Base-by-base conservation (phyloP, 1,140 invertebrate species). In the Paraescarpia echinospica region DNA sequence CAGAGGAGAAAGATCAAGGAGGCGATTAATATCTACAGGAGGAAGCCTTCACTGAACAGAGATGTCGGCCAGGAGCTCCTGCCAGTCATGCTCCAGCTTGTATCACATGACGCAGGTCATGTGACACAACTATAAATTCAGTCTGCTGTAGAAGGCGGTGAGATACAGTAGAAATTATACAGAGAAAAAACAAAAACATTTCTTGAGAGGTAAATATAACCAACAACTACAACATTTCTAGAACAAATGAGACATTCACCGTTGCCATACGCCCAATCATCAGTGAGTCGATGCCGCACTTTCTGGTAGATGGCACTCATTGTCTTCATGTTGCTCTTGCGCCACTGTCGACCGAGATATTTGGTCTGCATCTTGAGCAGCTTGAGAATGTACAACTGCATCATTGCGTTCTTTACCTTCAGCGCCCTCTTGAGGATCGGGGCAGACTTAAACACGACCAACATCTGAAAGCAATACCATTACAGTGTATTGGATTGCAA, bases 221-320 rank as follows among this genome's bases (percentile, higher is more conserved):
- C n/a, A n/a, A n/a, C n/a, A n/a, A n/a, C n/a, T n/a, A n/a, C n/a
- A n/a, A n/a, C n/a, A n/a, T n/a, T n/a, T n/a, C 59, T 5, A 77
- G 22, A 31, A 22, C 59, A 77, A 77, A 77, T 27, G 59, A 77
- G 18, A 0, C 59, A 1, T 31, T 77, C 59, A 98, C 97, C 98
- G 97, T 99, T 99, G 59, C 99, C 99, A 97, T 98, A 99, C 27
- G 99, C 99, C 99, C 99, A 99, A 95, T 99, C 99, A 96, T 99
- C 99, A 95, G 99, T 99, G 0, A 99, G 96, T 96, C 92, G 98
- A 95, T 97, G 97, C 59, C 97, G 94, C 18, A 97, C 99, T 97
- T 99, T 99, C 92, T 98, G 98, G 96, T 99, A 99, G 95, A 99
- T 99, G 59, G 99, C 98, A 96, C 98, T 99, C 96, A 99, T 99